These are phyloP conservation scores for Clarias gariepinus DNA, from an alignment of 2,113 vertebrate genomes.

Conservation along the genomic window DNA sequence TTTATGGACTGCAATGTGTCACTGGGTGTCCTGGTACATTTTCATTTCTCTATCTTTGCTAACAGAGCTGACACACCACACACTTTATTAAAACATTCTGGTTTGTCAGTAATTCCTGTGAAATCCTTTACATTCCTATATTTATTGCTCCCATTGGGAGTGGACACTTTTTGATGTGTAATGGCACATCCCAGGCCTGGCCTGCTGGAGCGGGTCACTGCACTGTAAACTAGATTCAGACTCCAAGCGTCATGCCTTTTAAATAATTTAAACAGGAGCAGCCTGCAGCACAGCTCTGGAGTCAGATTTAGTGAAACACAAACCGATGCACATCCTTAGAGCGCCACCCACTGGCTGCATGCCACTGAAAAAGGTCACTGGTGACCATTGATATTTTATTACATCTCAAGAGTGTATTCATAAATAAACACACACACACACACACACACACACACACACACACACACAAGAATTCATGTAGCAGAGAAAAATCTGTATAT, in stretches of 20 bases:
- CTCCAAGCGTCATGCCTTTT: not conserved
- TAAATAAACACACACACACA: not conserved
- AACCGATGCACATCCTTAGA: slow-evolving; percentile 56
- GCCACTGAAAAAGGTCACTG: not conserved
- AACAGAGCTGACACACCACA: not conserved
- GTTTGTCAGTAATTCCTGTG: slow-evolving; percentile 21
- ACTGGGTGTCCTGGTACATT: not conserved
- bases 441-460: not conserved
- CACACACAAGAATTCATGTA: no score
- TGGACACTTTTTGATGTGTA: not conserved
- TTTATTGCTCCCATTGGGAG: slow-evolving; percentile 22
- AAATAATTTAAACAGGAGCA: not conserved
- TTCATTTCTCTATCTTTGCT: not conserved
- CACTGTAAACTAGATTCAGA: not conserved
- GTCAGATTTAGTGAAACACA: not conserved
- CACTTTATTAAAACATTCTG: slow-evolving; percentile 32
- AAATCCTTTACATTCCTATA: slow-evolving; percentile 20
- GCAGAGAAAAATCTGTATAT: no score
- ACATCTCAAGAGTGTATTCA: not conserved
- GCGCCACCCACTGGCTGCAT: slow-evolving; percentile 69
- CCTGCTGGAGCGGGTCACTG: not conserved
- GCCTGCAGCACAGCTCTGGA: not conserved
- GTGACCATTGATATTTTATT: not conserved
- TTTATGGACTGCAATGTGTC: not conserved
- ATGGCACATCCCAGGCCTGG: not conserved